Base-by-base conservation (phyloP, 2,113 vertebrate species). In the Trogon melanurus region DNA sequence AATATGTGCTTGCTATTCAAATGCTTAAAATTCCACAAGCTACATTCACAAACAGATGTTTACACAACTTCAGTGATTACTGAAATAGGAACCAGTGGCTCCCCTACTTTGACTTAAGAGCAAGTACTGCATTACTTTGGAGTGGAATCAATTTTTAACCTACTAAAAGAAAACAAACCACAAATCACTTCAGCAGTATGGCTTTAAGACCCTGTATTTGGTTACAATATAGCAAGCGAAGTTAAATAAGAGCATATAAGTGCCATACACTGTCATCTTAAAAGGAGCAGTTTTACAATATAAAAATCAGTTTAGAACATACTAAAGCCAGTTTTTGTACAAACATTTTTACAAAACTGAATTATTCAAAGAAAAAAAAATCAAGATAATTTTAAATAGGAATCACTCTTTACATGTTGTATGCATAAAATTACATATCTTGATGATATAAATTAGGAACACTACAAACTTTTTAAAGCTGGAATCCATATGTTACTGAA, bases 281-380 rank as follows among this genome's bases (percentile, higher is more conserved):
- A 88, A 93, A 87, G 27, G n/a, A 93, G 76, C 12, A 57, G 66
- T 74, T 95, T 86, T 90, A 88, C 54, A 88, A 47, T 93, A 94
- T 54, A 93, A 95, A 97, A 95, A 97, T 94, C 90, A 96, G 83
- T 92, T 95, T 66, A 93, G 45, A 75, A 96, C 32, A 79, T 87
- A 96, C n/a, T 71, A 85, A 96, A 93, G 71, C 82, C 38, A 78
- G 78, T 50, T 96, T 92, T 95, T 88, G 82, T 91, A 96, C 88
- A 97, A 97, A 96, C 16, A 58, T 45, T 66, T 96, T 95, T 93
- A 94, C 48, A 96, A 97, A 97, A 96, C 47, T 76, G 47, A 97
- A 96, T 87, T 89, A 67, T 64, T 96, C 38, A 82, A 89, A 88
- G 62, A 88, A 81, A 79, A 60, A 60, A 47, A 86, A 91, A 79